A percentile compares a stretch with the other conserved stretches of the same genome.
Evolutionary conservation across 2,113 vertebrate species (phyloP).

Genomic region (Gavialis gangeticus): DNA sequence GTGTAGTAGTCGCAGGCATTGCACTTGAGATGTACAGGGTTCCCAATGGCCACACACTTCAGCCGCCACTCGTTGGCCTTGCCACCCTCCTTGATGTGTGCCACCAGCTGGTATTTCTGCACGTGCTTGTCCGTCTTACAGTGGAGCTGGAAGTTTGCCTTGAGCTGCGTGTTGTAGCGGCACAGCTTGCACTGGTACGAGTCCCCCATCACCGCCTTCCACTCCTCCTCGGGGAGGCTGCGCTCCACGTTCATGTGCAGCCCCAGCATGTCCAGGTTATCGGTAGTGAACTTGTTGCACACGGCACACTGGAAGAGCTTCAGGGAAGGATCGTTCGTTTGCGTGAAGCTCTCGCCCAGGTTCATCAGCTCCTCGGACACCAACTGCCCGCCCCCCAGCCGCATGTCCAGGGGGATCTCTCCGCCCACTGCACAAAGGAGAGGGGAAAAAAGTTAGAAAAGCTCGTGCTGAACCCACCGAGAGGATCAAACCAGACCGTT

Average conservation of each 20-base stretch:
- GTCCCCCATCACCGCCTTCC: conserved; percentile 95
- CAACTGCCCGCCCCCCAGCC: conserved; percentile 93
- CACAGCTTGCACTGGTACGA: conserved; percentile 98
- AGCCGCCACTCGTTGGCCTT: conserved; percentile 98
- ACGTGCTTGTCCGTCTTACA: conserved; percentile 99
- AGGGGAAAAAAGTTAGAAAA: conserved; percentile 59
- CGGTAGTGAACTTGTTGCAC: conserved; percentile 98
- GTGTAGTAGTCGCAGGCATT: conserved; percentile 99
- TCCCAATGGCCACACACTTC: conserved; percentile 98
- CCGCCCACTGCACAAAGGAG: conserved; percentile 86
- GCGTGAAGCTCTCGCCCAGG: conserved; percentile 95
- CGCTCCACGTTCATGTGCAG: conserved; percentile 97
- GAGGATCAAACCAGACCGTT: not conserved
- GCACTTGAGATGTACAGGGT: conserved; percentile 97
- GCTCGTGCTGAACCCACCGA: not conserved
- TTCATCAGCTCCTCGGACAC: conserved; percentile 99
- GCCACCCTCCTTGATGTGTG: conserved; percentile 98
- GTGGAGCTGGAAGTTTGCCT: conserved; percentile 99
- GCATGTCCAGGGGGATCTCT: conserved; percentile 96
- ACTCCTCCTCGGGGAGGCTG: conserved; percentile 94
- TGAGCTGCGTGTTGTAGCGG: conserved; percentile 97
- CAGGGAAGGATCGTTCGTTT: conserved; percentile 95
- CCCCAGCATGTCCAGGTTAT: conserved; percentile 96
- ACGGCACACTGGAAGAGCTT: conserved; percentile 99
- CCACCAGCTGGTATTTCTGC: conserved; percentile 98